A percentile compares a stretch with the other conserved stretches of the same genome.
Conservation (phyloP, 2,888 invertebrate species). For the Drosophila seclusa region DNA sequence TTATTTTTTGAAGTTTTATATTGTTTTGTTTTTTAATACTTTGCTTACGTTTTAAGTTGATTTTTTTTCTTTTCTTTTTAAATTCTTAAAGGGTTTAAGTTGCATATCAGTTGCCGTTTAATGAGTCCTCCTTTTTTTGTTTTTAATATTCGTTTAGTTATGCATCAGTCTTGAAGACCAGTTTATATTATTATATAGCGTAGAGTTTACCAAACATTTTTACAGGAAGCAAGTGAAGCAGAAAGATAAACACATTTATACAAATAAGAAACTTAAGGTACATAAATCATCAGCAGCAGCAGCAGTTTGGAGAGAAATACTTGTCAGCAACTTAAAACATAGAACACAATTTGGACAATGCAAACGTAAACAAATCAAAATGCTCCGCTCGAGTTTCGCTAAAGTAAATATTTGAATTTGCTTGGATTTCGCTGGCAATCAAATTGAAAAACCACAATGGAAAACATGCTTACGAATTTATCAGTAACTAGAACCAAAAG, state of each 20-base stretch:
- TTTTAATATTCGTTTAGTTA: conserved; percentile 66
- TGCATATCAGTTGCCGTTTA: conserved; percentile 36
- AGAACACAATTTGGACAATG: conserved; percentile 21
- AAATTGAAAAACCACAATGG: conserved; percentile 35
- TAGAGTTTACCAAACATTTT: conserved; percentile 15
- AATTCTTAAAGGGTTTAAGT: conserved; percentile 36
- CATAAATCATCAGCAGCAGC: conserved; percentile 7
- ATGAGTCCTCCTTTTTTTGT: conserved; percentile 32
- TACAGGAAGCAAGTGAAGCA: conserved; percentile 40
- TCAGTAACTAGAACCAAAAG: conserved; percentile 65
- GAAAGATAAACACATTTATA: conserved; percentile 14
- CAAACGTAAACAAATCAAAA: conserved; percentile 7
- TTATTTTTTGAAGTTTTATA: neutral
- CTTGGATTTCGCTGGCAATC: conserved; percentile 36
- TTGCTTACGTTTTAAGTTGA: conserved; percentile 41
- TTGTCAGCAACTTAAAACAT: conserved; percentile 13
- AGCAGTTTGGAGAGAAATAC: conserved; percentile 8
- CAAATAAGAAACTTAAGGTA: neutral
- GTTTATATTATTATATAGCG: conserved; percentile 42
- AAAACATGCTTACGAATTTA: conserved; percentile 42
- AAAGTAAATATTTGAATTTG: conserved; percentile 17
- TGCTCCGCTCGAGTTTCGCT: neutral
- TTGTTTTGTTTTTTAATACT: conserved; percentile 60
- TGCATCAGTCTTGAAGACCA: conserved; percentile 77
- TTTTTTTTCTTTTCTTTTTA: conserved; percentile 23